These are phyloP conservation scores for Cyclargus thomasi DNA, from an alignment of 1,140 invertebrate species.

Conservation along the genomic window DNA sequence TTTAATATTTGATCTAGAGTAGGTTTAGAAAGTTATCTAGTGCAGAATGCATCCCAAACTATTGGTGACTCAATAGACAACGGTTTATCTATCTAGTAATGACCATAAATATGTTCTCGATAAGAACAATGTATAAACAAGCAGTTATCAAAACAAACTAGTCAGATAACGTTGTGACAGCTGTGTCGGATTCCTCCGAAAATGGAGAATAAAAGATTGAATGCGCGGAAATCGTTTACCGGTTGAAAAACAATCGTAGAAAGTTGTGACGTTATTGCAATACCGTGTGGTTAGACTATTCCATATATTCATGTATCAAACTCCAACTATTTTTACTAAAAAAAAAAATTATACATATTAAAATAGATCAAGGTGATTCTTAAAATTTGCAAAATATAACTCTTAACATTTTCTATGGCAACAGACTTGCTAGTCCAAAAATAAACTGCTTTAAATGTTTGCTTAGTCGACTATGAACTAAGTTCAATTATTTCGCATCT, in stretches of 20 bases:
- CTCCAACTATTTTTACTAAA: too few species aligned
- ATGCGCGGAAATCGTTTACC: constrained; percentile 1
- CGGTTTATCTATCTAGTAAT: constrained; percentile 33
- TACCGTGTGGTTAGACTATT: not conserved
- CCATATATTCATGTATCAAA: not conserved
- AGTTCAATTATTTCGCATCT: too few species aligned
- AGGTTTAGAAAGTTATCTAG: not conserved
- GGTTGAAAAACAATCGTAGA: constrained; percentile 21
- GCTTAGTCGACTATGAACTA: too few species aligned
- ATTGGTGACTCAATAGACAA: constrained; percentile 21
- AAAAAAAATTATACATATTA: too few species aligned
- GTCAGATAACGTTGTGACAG: constrained; percentile 30
- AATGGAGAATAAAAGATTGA: constrained; percentile 2
- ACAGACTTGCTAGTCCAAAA: too few species aligned
- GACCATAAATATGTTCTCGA: constrained; percentile 38
- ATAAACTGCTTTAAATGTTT: too few species aligned
- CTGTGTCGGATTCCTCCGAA: constrained; percentile 5
- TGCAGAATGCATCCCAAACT: not conserved
- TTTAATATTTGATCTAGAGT: not conserved
- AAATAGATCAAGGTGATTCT: too few species aligned
- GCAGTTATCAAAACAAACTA: constrained; percentile 35
- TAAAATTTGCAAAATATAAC: too few species aligned
- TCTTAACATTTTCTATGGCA: too few species aligned
- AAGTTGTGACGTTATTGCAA: constrained; percentile 11
- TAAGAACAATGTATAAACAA: constrained; percentile 40